A percentile compares a stretch with the other conserved stretches of the same genome.
These are phyloP conservation scores for Lepus timidus DNA, from an alignment of 2,113 vertebrate species.

Conservation along the genomic window DNA sequence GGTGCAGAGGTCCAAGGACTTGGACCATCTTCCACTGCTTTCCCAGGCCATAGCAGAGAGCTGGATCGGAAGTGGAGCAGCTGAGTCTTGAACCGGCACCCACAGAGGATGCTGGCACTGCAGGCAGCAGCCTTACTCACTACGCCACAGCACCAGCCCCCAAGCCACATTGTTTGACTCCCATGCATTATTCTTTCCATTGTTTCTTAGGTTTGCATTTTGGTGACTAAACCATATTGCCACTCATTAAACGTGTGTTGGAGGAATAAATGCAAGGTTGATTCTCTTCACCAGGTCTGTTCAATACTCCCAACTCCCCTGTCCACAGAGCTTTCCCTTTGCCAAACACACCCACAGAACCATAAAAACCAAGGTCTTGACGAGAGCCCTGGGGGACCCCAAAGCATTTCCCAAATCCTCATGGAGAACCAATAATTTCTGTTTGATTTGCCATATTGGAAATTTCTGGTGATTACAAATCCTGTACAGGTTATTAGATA, in stretches of 20 bases:
- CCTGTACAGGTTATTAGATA: background rate
- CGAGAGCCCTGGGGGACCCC: background rate
- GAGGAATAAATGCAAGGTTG: background rate
- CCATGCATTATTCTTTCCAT: background rate
- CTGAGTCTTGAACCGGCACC: no score
- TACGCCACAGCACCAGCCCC: no score
- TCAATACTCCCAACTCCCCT: accelerated
- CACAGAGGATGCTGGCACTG: no score
- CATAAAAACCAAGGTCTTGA: background rate
- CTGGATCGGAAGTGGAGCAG: no score
- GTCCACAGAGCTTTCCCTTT: background rate
- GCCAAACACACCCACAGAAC: background rate
- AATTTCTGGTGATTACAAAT: slow-evolving; percentile 8
- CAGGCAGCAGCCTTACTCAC: no score
- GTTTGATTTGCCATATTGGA: background rate
- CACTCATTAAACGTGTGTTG: background rate
- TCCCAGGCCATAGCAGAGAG: no score
- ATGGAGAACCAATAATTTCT: slow-evolving; percentile 29
- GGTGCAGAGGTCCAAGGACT: no score
- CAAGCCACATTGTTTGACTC: background rate
- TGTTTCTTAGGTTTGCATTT: slow-evolving; percentile 32
- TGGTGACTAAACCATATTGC: background rate
- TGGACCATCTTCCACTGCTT: no score
- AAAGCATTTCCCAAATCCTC: slow-evolving; percentile 1
- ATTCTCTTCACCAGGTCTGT: background rate